Base-by-base conservation (phyloP, 2,113 vertebrate species). In the Apteryx mantelli region DNA sequence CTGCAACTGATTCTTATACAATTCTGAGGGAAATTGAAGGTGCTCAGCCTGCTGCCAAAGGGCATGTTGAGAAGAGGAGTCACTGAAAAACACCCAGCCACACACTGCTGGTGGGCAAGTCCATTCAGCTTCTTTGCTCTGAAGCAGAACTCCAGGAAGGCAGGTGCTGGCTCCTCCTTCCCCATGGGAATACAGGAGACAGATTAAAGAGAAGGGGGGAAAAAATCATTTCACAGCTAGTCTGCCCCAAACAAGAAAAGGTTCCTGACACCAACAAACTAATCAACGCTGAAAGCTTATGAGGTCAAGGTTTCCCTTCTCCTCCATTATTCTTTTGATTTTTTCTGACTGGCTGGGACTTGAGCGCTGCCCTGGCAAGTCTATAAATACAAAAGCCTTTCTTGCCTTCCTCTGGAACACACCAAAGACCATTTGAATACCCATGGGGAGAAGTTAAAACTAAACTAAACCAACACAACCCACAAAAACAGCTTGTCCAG, bases 281-380 rank as follows among this genome's bases (percentile, higher is more conserved):
- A 97, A 97, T 97, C 95, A 97, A 96, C 13, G 3, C 65, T 88
- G 93, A 96, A 95, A 96, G 79, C 73, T 95, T 95, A 94, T 92
- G 79, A 96, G 95, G 86, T 97, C 93, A 96, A 96, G 65, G 89
- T 88, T 96, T 97, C n/a, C 73, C 30, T 94, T 92, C 91, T 90
- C 64, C 58, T 86, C 87, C 77, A 94, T 96, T 91, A 94, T 94
- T 85, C 82, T 94, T 96, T 83, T 86, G 77, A 88, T 74, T 83
- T 91, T 97, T 94, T 90, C 84, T 79, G 85, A 86, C 86, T 93
- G 73, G 14, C 71, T 93, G n/a, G 50, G 73, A 96, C 86, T 94
- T 8, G 6, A 91, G 60, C 5, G 0, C 40, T 94, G 84, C 56
- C 52, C 69, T 68, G 53, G 70, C 36, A 95, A 92, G 88, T 84